Evolutionary conservation across 2,797 vertebrate genomes (phyloP).

Genomic region (Calcarius lapponicus): DNA sequence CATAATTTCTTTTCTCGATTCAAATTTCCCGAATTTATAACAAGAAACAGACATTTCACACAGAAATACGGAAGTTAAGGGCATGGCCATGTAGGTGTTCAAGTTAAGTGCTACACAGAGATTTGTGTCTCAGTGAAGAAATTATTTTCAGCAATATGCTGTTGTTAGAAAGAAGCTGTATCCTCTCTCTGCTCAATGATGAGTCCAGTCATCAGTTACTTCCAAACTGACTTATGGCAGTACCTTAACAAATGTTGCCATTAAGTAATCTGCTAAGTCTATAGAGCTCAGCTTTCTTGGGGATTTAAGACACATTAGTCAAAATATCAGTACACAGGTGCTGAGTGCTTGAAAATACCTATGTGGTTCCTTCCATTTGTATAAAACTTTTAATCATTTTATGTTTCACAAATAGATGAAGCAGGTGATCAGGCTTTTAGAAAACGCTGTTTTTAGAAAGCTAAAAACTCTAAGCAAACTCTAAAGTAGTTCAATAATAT

Average conservation of each 20-base stretch:
- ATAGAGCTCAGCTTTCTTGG: constrained; percentile 22
- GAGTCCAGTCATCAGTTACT: background rate
- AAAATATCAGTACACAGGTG: background rate
- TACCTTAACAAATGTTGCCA: background rate
- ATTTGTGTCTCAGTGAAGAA: constrained; percentile 49
- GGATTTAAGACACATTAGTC: background rate
- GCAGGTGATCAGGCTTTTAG: background rate
- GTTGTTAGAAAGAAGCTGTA: background rate
- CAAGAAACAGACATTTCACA: constrained; percentile 50
- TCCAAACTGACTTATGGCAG: constrained; percentile 20
- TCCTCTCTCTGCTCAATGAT: background rate
- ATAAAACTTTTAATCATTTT: constrained; percentile 33
- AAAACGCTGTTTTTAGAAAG: background rate
- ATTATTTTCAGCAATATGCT: background rate
- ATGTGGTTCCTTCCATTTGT: background rate
- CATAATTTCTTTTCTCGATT: constrained; percentile 38
- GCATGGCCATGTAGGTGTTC: constrained; percentile 7
- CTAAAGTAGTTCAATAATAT: background rate
- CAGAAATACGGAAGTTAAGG: constrained; percentile 41
- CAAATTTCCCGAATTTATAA: constrained; percentile 57
- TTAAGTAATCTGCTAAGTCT: constrained; percentile 41
- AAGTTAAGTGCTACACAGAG: constrained; percentile 48
- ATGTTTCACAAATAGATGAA: constrained; percentile 2
- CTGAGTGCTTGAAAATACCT: constrained; percentile 32
- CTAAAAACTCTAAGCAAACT: background rate